These are phyloP conservation scores for Hedya salicella DNA, from an alignment of 2,888 invertebrate genomes.

Conservation along the genomic window DNA sequence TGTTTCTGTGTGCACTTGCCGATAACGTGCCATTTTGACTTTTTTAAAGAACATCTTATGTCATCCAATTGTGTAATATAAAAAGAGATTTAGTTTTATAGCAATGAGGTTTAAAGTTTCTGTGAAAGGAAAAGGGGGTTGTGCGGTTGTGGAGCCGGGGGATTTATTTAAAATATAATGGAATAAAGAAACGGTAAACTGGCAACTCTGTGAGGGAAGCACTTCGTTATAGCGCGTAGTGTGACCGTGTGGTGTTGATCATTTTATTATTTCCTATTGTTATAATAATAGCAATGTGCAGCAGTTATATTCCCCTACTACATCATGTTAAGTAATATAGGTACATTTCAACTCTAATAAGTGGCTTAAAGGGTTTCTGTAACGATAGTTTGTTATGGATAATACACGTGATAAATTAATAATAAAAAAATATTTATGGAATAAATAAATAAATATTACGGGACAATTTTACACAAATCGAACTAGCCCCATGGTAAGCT, in stretches of 20 bases:
- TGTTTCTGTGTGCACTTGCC: constrained; percentile 57
- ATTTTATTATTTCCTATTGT: constrained; percentile 33
- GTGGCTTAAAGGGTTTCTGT: no score
- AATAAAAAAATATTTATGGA: no score
- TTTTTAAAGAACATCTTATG: neutral
- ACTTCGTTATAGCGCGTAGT: constrained; percentile 67
- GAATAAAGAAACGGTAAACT: constrained; percentile 84
- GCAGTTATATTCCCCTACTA: no score
- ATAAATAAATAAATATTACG: no score
- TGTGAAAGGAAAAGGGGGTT: neutral
- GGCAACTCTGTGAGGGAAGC: constrained; percentile 67
- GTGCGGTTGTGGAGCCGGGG: constrained; percentile 8
- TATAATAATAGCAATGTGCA: neutral
- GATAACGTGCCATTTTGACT: constrained; percentile 74
- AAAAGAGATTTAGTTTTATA: constrained; percentile 4
- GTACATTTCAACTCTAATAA: no score
- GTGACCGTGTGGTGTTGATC: constrained; percentile 56
- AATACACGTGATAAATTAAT: no score
- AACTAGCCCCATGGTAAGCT: no score
- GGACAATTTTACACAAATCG: no score
- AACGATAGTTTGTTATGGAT: no score
- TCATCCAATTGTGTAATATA: no score
- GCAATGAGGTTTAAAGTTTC: neutral
- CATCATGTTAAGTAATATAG: no score
- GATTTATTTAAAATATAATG: constrained; percentile 82